Evolutionary conservation across 2,797 vertebrate genomes (phyloP).

Genomic region (Garrulus glandarius): DNA sequence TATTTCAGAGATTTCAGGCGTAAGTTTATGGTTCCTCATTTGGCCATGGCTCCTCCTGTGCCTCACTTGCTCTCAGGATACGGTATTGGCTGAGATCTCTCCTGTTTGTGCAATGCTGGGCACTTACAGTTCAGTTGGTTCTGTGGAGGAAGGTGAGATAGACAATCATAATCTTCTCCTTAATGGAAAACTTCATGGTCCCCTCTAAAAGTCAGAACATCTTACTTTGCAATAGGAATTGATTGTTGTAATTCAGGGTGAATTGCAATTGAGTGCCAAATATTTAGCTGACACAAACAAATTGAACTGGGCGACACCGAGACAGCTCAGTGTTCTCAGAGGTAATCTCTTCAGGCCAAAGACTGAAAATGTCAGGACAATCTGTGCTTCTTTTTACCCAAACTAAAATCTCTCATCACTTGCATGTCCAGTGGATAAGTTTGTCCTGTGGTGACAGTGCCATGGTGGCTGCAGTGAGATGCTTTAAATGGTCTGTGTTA

Average conservation of each 20-base stretch:
- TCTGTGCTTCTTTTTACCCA: not conserved
- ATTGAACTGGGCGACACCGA: conserved; percentile 1
- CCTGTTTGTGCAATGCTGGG: not conserved
- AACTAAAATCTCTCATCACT: not conserved
- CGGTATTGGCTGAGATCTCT: not conserved
- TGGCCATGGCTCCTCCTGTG: not conserved
- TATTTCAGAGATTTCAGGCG: conserved; percentile 96
- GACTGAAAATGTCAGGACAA: not conserved
- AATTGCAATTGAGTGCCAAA: conserved; percentile 72
- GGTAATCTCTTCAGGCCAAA: conserved; percentile 20
- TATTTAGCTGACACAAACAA: conserved; percentile 72
- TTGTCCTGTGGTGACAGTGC: not conserved
- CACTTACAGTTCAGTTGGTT: conserved; percentile 49
- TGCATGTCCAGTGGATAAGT: not conserved
- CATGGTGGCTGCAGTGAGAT: accelerated
- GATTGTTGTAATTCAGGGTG: conserved; percentile 87
- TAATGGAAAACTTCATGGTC: conserved; percentile 86
- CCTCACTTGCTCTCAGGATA: not conserved
- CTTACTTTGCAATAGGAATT: conserved; percentile 84
- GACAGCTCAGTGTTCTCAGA: not conserved
- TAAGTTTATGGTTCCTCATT: conserved; percentile 73
- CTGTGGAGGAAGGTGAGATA: conserved; percentile 54
- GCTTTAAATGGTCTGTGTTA: accelerated
- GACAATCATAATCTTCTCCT: conserved; percentile 79
- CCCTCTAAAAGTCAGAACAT: conserved; percentile 78